Percentiles rank a stretch among this genome's conserved stretches.
Evolutionary conservation across 30 jellyfish, hydroid and myxozoan species (phyloP).

Genomic region (Sanderia malayensis): DNA sequence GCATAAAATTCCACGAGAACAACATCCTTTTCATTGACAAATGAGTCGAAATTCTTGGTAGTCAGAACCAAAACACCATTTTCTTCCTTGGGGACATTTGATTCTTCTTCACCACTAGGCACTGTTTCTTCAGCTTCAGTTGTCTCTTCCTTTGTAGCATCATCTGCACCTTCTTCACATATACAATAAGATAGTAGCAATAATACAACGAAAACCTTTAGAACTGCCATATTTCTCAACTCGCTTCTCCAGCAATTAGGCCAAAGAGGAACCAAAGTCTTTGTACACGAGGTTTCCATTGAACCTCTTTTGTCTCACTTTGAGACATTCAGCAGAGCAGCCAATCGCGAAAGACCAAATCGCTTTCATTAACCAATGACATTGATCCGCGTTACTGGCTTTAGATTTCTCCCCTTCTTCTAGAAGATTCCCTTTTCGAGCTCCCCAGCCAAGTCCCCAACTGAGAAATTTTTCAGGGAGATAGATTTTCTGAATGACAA

Average conservation of each 20-base stretch:
- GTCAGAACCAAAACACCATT: constrained; percentile 74
- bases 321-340: neutral
- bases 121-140: constrained; percentile 6
- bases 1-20: constrained; percentile 82
- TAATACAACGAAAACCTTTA: neutral
- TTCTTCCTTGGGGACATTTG: constrained; percentile 45
- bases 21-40: constrained; percentile 55
- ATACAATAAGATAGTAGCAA: neutral
- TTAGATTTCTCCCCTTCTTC: neutral
- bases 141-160: constrained; percentile 5
- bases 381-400: constrained; percentile 51
- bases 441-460: neutral
- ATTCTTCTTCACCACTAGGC: constrained; percentile 8
- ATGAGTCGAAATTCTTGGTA: constrained; percentile 60
- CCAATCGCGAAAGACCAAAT: constrained; percentile 52
- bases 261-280: neutral
- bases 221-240: neutral
- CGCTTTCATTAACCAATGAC: constrained; percentile 26
- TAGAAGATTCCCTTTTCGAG: neutral
- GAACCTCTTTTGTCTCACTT: constrained; percentile 24
- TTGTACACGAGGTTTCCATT: constrained; percentile 36
- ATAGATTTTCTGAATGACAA: no score
- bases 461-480: no score
- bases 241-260: neutral
- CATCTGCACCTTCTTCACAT: neutral